phyloP scores from a whole-genome alignment of 2,888 invertebrate species.

The Rhingia campestris region DNA sequence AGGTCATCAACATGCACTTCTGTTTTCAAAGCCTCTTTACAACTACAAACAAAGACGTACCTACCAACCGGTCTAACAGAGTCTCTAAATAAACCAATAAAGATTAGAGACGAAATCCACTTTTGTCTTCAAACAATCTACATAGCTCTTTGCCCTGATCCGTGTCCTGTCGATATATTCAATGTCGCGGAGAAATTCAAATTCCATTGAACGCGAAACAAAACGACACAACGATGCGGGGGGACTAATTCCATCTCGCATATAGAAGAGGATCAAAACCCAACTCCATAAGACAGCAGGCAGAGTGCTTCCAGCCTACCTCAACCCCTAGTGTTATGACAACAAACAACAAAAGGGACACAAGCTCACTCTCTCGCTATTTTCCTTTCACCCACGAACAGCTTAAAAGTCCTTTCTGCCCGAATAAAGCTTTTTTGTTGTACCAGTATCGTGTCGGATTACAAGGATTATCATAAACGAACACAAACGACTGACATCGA shows the following conservation, averaged over 20 bases:
- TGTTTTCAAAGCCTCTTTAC: not conserved
- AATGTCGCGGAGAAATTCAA: slow-evolving; percentile 24
- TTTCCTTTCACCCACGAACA: not conserved
- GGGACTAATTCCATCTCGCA: not conserved
- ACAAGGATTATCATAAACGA: slow-evolving; percentile 72
- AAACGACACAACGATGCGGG: not conserved
- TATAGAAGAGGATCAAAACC: slow-evolving; percentile 10
- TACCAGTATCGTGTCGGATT: slow-evolving; percentile 70
- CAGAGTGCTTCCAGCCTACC: slow-evolving; percentile 21
- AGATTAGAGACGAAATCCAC: slow-evolving; percentile 50
- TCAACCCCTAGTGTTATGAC: slow-evolving; percentile 14
- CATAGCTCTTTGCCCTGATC: not conserved
- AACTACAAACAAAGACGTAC: not conserved
- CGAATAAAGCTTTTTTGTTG: slow-evolving; percentile 33
- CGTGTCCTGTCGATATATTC: slow-evolving; percentile 11
- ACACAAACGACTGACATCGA: slow-evolving; percentile 66
- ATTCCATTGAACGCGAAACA: slow-evolving; percentile 27
- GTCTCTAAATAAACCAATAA: slow-evolving; percentile 51
- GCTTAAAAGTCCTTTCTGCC: slow-evolving; percentile 25
- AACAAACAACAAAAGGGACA: slow-evolving; percentile 32
- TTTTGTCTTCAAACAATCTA: slow-evolving; percentile 20
- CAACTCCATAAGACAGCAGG: slow-evolving; percentile 19
- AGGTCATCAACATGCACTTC: not conserved
- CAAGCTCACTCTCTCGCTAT: not conserved
- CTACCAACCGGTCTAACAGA: not conserved